Evolutionary conservation across 2,113 vertebrate species (phyloP), one percentile per base, ranked within the genome.

Genomic region (Camelus dromedarius): DNA sequence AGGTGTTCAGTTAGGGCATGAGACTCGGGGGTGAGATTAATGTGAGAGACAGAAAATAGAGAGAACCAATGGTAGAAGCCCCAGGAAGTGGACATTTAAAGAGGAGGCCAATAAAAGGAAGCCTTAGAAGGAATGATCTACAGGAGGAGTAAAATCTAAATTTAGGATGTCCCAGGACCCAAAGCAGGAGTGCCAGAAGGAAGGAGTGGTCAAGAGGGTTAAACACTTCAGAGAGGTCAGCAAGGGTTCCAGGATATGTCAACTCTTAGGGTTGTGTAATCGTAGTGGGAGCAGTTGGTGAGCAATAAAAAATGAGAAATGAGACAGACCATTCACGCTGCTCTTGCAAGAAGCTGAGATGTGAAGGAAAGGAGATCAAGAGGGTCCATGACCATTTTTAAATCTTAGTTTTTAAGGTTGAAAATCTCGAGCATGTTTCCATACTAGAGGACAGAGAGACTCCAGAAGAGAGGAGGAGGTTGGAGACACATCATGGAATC

Each of bases 341-440:
- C 16, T 91, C 12, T 94, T 69, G 19, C 5, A 46, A n/a, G 48
- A 83, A 93, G 50, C 50, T 79, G 46, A 38, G 26, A 66, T 82
- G 46, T 66, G 67, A 85, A 70, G 77, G 38, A 56, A 95, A 90
- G 42, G 38, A 64, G 24, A 95, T 42, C 22, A 84, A 80, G 60
- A 91, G 14, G 16, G 58, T 73, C 32, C 58, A 48, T 38, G 64
- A 93, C n/a, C 5, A 24, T 50, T 76, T 69, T 94, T 67, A 79
- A 54, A 35, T 69, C 50, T 85, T 75, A 3, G 6, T 93, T 92
- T 81, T 92, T 58, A 38, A 81, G 13, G 62, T 62, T 92, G n/a
- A 93, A 82, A 72, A 35, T 95, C 19, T 90, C 22, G 5, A 95
- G 38, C 35, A 72, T 60, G 30, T 92, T 92, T 84, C n/a, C 30